Evolutionary conservation across 1,140 invertebrate species (phyloP).

Genomic region (Wiebesia pumilae): DNA sequence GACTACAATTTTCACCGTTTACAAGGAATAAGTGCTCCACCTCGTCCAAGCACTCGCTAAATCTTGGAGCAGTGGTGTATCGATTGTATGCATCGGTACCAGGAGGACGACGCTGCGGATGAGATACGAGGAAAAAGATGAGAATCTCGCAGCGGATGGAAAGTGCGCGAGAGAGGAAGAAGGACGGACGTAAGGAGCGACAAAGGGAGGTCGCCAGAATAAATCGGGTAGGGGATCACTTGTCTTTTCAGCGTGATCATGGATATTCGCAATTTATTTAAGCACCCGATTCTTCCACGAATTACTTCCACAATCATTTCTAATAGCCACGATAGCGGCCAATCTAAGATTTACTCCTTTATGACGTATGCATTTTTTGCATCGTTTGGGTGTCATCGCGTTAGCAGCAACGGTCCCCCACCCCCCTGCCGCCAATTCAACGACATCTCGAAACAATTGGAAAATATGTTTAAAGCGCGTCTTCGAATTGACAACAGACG

Average conservation of each 20-base stretch:
- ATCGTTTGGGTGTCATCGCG: too few relatives aligned
- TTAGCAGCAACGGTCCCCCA: too few relatives aligned
- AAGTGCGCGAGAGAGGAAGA: not conserved
- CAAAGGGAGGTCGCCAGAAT: constrained; percentile 39
- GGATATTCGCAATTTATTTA: constrained; percentile 1
- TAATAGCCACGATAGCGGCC: not conserved
- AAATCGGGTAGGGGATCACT: not conserved
- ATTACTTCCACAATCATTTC: not conserved
- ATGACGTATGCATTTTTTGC: too few relatives aligned
- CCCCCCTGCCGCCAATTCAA: too few relatives aligned
- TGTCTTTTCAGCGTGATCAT: not conserved
- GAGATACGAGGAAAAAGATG: not conserved
- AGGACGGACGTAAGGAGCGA: constrained; percentile 14
- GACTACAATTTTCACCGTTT: too few relatives aligned
- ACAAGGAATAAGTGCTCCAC: too few relatives aligned
- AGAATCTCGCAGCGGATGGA: not conserved
- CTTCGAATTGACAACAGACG: not conserved
- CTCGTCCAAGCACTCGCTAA: not conserved
- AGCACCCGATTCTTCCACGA: not conserved
- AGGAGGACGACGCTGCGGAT: not conserved
- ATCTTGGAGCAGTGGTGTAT: not conserved
- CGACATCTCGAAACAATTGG: too few relatives aligned
- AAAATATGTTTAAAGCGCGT: not conserved
- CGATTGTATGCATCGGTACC: not conserved
- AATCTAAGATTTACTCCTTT: too few relatives aligned